Percentiles rank a stretch among this genome's conserved stretches.
phyloP scores from a whole-genome alignment of 2,113 vertebrate species.

The Brachyistius frenatus region DNA sequence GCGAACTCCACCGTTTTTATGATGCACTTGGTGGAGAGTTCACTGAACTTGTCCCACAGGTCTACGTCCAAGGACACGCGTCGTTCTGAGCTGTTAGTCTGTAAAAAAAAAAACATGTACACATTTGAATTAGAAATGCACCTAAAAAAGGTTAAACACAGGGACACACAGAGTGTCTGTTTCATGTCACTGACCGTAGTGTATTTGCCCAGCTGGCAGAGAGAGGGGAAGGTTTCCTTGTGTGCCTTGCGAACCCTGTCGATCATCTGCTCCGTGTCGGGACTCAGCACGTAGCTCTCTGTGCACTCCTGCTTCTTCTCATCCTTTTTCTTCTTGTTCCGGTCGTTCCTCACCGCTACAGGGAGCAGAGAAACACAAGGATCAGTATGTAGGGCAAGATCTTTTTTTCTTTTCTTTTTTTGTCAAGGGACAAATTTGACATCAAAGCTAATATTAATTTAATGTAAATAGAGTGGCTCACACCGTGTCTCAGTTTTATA shows the following conservation, averaged over 20 bases:
- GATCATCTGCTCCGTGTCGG: conserved; percentile 96
- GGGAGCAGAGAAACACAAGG: neutral
- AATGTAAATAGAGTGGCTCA: no score
- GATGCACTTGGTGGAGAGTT: conserved; percentile 98
- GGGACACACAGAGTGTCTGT: neutral
- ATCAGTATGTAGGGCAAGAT: neutral
- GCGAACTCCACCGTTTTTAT: conserved; percentile 99
- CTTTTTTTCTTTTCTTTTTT: neutral
- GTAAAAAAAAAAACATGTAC: neutral
- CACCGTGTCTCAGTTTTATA: no score
- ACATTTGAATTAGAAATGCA: neutral
- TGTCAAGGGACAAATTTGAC: no score
- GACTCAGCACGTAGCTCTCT: conserved; percentile 92
- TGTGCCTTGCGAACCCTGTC: conserved; percentile 98
- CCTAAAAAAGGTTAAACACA: neutral
- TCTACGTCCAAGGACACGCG: conserved; percentile 95
- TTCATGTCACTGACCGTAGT: conserved; percentile 90
- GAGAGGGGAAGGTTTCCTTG: conserved; percentile 97
- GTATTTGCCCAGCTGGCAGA: conserved; percentile 99
- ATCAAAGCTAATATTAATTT: no score
- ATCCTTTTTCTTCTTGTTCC: conserved; percentile 99
- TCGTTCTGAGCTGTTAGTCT: conserved; percentile 97
- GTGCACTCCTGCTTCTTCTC: conserved; percentile 93
- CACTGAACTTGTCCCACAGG: conserved; percentile 99
- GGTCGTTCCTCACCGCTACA: conserved; percentile 95